Conservation (phyloP, 2,113 vertebrate genomes). For the Saguinus imperator region DNA sequence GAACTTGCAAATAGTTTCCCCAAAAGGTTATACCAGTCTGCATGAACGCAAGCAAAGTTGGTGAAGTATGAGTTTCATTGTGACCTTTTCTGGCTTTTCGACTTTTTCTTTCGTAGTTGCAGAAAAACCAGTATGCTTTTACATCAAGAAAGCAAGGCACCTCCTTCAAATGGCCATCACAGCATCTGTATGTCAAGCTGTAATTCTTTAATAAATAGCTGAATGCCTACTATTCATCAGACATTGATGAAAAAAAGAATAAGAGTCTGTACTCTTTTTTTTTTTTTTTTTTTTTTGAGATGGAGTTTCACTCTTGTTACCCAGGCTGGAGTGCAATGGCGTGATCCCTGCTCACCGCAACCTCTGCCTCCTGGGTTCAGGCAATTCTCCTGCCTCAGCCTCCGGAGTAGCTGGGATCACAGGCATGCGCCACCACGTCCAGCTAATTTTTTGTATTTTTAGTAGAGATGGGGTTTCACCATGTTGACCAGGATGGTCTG, state of each 20-base stretch:
- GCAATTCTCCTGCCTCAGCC: too few species aligned
- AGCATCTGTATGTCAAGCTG: background rate
- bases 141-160: background rate
- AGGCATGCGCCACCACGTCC: too few species aligned
- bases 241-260: background rate
- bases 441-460: too few species aligned
- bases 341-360: too few species aligned
- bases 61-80: background rate
- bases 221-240: background rate
- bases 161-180: background rate
- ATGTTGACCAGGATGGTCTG: too few species aligned
- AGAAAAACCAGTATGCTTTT: background rate
- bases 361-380: too few species aligned
- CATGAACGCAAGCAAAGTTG: background rate
- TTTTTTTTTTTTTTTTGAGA: too few species aligned
- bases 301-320: too few species aligned
- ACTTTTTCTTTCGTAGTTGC: background rate
- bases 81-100: background rate
- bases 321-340: too few species aligned
- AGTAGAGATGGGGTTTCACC: too few species aligned
- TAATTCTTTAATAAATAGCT: background rate
- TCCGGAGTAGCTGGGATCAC: too few species aligned
- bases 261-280: background rate
- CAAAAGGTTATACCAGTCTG: background rate
- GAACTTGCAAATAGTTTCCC: constrained; percentile 35